Conservation (phyloP, 2,113 vertebrate species). For the Pseudonaja textilis region DNA sequence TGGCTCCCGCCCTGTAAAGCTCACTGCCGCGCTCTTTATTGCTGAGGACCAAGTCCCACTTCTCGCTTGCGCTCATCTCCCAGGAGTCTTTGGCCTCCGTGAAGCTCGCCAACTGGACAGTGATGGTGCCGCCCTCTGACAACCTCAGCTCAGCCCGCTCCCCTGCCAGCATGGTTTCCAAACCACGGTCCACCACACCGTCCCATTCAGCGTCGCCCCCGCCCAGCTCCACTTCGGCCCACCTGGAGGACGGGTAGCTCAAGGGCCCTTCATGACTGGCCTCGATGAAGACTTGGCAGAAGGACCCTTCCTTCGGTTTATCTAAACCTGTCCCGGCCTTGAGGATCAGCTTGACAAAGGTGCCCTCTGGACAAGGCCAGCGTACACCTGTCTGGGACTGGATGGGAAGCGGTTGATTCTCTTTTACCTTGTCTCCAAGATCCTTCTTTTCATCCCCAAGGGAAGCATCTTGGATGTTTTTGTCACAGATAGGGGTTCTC, state of each 20-base stretch:
- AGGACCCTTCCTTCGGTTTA: conserved; percentile 76
- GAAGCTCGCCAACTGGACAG: conserved; percentile 54
- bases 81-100: conserved; percentile 69
- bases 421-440: not conserved
- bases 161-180: conserved; percentile 81
- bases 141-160: conserved; percentile 59
- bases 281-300: conserved; percentile 68
- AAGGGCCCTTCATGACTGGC: conserved; percentile 41
- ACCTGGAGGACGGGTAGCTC: conserved; percentile 59
- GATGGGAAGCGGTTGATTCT: not conserved
- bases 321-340: conserved; percentile 54
- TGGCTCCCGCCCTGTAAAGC: conserved; percentile 76
- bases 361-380: conserved; percentile 49
- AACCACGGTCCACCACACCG: conserved; percentile 77
- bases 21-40: conserved; percentile 77
- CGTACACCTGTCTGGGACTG: not conserved
- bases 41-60: conserved; percentile 63
- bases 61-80: conserved; percentile 76
- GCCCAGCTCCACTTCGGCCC: conserved; percentile 70
- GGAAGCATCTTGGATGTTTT: not conserved
- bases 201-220: conserved; percentile 72
- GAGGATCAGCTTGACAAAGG: conserved; percentile 62
- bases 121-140: conserved; percentile 7
- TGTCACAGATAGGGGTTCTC: not conserved
- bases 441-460: too few species aligned